Percentiles rank a stretch among this genome's conserved stretches.
Evolutionary conservation across 2,888 invertebrate species (phyloP).

Genomic region (Sclerodermus sp.): DNA sequence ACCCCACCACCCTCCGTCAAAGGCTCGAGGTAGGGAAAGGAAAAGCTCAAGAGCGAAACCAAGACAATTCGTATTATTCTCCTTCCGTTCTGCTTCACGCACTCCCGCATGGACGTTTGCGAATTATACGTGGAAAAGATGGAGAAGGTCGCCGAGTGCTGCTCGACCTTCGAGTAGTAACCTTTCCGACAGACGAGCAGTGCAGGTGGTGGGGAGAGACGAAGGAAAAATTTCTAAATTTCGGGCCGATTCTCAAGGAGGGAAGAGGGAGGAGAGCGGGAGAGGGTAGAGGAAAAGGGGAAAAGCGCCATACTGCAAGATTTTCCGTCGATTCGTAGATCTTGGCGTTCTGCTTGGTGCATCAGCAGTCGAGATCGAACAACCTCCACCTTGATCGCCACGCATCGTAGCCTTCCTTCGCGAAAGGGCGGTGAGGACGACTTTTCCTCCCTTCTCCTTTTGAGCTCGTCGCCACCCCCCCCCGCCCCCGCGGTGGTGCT

Average conservation of each 20-base stretch:
- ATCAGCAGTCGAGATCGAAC: too few species aligned
- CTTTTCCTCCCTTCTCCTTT: too few species aligned
- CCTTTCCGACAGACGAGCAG: background rate
- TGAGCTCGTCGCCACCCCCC: too few species aligned
- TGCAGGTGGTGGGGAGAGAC: background rate
- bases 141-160: constrained; percentile 3
- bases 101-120: constrained; percentile 33
- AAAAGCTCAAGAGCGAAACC: constrained; percentile 10
- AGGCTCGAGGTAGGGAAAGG: background rate
- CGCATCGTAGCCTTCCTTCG: constrained; percentile 45
- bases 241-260: too few species aligned
- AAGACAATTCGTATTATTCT: constrained; percentile 16
- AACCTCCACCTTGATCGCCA: constrained; percentile 37
- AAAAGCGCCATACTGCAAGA: too few species aligned
- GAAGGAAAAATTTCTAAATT: background rate
- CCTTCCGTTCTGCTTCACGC: constrained; percentile 37
- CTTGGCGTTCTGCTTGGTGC: too few species aligned
- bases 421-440: constrained; percentile 19
- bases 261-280: too few species aligned
- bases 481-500: too few species aligned
- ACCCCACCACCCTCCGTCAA: too few species aligned
- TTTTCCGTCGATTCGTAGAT: too few species aligned
- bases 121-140: constrained; percentile 13
- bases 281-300: too few species aligned
- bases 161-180: too few species aligned